Evolutionary conservation across 2,113 vertebrate genomes (phyloP), one percentile per base, ranked within the genome.

Genomic region (Potamarius usumacintae): DNA sequence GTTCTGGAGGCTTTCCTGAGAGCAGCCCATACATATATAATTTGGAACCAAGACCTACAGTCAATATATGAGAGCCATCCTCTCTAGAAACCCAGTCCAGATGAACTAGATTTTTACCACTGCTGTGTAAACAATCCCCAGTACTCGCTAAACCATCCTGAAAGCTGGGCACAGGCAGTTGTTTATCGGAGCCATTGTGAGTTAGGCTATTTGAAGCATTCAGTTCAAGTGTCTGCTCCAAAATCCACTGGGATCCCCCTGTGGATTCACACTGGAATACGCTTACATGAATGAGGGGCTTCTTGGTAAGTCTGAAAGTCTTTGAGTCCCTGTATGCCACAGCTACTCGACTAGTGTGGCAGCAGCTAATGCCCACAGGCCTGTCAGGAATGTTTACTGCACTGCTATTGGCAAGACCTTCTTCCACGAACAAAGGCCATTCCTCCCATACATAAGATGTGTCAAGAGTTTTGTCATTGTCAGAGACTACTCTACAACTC

Each of bases 31-130:
- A 99, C 97, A 99, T 99, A 90, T 95, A 96, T 83, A 99, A 96
- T 92, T 97, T 99, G 89, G 97, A 97, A 53, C 97, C 97, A 78
- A 99, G 96, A 84, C 97, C 97, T 52, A 99, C 96, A 6, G 98
- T 99, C 34, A 99, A 92, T 92, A 99, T 95, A 93, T 99, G 98
- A 25, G 98, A 98, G 6, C 98, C 97, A 91, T 99, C 97, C 92
- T 99, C 98, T 90, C 97, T 96, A 88, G 98, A 99, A 91, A 99
- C 98, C 98, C 98, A 99, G 25, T 99, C 98, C 93, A 99, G 95
- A 90, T 98, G 97, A 92, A 99, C 96, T 82, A 96, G 92, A 88
- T 90, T 96, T 89, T 96, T 97, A 90, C 91, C 87, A 71, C 83
- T 91, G 48, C 91, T 91, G 78, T 85, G 90, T 76, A 90, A 85